A percentile compares a stretch with the other conserved stretches of the same genome.
These are phyloP conservation scores for Polyergus mexicanus DNA, from an alignment of 1,140 invertebrate genomes.

Conservation along the genomic window DNA sequence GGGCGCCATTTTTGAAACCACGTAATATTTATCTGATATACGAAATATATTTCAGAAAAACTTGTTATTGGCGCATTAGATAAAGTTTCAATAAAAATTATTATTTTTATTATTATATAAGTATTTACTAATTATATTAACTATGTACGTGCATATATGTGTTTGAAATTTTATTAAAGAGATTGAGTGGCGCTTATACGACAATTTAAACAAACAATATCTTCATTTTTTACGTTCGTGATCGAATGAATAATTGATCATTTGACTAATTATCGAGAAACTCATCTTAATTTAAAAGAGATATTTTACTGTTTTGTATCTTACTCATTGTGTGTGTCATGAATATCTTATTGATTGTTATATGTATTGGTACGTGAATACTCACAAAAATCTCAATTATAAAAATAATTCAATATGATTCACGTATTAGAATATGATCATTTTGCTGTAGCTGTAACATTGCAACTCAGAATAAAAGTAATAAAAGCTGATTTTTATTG, in stretches of 20 bases:
- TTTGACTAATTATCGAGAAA: background rate
- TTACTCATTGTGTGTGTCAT: background rate
- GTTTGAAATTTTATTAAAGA: background rate
- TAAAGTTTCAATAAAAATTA: background rate
- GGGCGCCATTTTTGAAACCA: constrained; percentile 21
- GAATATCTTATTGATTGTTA: background rate
- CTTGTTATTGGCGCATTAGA: no score
- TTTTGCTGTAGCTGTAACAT: background rate
- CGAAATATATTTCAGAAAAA: no score
- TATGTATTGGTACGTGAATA: background rate
- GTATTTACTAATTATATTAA: background rate
- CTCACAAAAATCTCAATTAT: background rate
- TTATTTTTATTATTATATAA: background rate
- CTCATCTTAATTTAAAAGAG: background rate
- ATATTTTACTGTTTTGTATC: background rate
- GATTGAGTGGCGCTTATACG: background rate
- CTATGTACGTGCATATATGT: background rate
- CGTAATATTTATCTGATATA: no score
- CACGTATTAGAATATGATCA: no score
- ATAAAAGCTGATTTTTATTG: background rate
- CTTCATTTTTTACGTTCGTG: background rate
- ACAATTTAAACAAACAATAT: background rate
- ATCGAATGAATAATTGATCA: background rate
- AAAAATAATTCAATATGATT: background rate
- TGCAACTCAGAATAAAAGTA: background rate